Percentiles rank a stretch among this genome's conserved stretches.
Conservation (phyloP, 1,140 invertebrate species). For the Drosophila virilis region DNA sequence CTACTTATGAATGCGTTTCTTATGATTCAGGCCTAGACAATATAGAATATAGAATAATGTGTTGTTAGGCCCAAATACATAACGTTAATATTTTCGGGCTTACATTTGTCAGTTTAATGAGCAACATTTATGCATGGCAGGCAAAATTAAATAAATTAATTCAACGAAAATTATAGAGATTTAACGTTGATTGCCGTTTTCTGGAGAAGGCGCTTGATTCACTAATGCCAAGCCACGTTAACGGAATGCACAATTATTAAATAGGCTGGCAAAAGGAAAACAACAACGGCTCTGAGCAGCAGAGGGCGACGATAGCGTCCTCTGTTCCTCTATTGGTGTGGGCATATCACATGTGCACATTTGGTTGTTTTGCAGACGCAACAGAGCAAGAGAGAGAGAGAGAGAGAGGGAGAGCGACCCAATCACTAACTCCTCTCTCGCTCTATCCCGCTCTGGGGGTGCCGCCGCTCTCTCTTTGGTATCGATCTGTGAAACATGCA, state of each 20-base stretch:
- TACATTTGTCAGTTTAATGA: constrained; percentile 34
- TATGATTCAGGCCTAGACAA: not conserved
- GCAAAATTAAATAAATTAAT: constrained; percentile 73
- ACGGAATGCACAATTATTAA: constrained; percentile 79
- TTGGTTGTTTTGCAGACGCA: constrained; percentile 56
- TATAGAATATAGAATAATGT: not conserved
- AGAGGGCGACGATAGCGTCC: constrained; percentile 47
- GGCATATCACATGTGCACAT: constrained; percentile 76
- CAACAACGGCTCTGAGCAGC: constrained; percentile 9
- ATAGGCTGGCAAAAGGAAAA: constrained; percentile 70
- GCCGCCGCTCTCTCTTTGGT: constrained; percentile 25
- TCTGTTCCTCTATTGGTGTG: constrained; percentile 33
- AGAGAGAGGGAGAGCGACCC: too few species aligned
- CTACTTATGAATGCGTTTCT: not conserved
- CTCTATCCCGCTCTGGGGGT: not conserved
- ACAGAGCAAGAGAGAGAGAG: constrained; percentile 27
- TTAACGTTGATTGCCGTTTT: constrained; percentile 56
- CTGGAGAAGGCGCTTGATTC: constrained; percentile 5
- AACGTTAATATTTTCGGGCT: not conserved
- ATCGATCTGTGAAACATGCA: constrained; percentile 73
- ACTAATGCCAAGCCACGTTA: constrained; percentile 52
- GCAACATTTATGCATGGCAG: constrained; percentile 52
- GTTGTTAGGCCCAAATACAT: not conserved
- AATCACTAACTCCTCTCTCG: not conserved
- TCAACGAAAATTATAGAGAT: constrained; percentile 68